phyloP scores from a whole-genome alignment of 2,113 vertebrate genomes.

The Ahaetulla prasina region DNA sequence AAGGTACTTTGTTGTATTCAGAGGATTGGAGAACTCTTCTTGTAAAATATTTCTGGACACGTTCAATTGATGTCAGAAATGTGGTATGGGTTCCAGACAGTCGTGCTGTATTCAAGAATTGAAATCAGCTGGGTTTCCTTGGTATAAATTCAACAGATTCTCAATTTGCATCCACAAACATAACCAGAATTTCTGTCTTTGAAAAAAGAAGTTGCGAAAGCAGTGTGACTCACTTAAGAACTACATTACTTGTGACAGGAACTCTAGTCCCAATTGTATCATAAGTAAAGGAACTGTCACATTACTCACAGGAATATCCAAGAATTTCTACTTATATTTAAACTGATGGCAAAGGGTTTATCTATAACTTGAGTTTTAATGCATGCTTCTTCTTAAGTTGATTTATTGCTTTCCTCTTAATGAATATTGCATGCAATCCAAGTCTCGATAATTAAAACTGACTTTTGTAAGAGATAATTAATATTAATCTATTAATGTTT shows the following conservation, averaged over 20 bases:
- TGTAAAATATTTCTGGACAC: too few relatives aligned
- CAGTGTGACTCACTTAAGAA: too few relatives aligned
- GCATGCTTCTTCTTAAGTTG: neutral
- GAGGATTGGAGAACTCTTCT: too few relatives aligned
- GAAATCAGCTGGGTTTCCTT: neutral
- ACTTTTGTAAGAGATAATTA: slow-evolving; percentile 7
- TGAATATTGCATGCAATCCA: slow-evolving; percentile 3
- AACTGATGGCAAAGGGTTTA: neutral
- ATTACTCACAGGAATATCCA: neutral
- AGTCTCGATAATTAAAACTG: slow-evolving; percentile 6
- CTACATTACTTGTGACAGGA: neutral
- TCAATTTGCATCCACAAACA: neutral
- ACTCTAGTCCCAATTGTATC: neutral
- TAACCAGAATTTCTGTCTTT: neutral
- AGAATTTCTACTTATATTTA: neutral
- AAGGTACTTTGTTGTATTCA: too few relatives aligned
- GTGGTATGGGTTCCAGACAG: too few relatives aligned
- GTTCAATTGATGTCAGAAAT: too few relatives aligned
- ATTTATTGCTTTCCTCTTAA: slow-evolving; percentile 14
- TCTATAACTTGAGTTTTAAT: slow-evolving; percentile 9
- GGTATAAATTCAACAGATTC: neutral
- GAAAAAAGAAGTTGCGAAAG: neutral
- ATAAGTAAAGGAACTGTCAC: neutral
- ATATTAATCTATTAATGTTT: neutral
- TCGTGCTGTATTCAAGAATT: too few relatives aligned